Base-by-base conservation (phyloP, 2,797 vertebrate genomes). In the Synanceia verrucosa region DNA sequence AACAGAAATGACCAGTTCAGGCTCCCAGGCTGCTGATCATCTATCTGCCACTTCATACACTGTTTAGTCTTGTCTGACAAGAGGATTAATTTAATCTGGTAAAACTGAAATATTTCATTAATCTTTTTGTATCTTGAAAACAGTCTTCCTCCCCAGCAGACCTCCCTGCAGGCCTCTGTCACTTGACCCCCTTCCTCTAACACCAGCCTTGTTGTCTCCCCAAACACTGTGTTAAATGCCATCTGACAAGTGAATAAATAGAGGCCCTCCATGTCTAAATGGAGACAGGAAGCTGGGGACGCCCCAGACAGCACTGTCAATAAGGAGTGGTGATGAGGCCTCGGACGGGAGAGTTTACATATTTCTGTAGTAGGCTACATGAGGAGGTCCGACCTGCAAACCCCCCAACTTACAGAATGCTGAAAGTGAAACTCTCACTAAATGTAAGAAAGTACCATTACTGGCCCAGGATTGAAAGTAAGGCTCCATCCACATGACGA, bases 191-290 rank as follows among this genome's bases (percentile, higher is more conserved):
- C 28, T 53, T 34, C 59, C 47, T 55, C 46, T 12, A 5, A 21
- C 19, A 50, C 12, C 55, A 31, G 43, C 60, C 5, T 63, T 79
- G 79, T 71, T 78, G 59, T 80, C 61, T 85, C 76, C 65, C 69
- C 57, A 86, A 79, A 87, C 78, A 76, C 14, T 1, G 14, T 12
- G 67, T 74, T 41, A 82, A 86, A 90, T 67, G 56, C 72, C 78
- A 67, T 76, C 65, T 72, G 83, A 89, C 82, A 88, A 72, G 72
- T 83, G 83, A 79, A 70, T 73, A 88, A 91, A 88, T 9, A 11
- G 52, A 53, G 70, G 50, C 66, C 76, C 59, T 59, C 60, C 47
- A 31, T 6, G 28, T 70, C 16, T 50, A 11, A 52, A 31, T 4
- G 19, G n/a, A 33, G 46, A 50, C 3, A 5, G 11, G 50, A 65